Base-by-base conservation (phyloP, 2,888 invertebrate genomes). In the Pachycephus smyrnensis region DNA sequence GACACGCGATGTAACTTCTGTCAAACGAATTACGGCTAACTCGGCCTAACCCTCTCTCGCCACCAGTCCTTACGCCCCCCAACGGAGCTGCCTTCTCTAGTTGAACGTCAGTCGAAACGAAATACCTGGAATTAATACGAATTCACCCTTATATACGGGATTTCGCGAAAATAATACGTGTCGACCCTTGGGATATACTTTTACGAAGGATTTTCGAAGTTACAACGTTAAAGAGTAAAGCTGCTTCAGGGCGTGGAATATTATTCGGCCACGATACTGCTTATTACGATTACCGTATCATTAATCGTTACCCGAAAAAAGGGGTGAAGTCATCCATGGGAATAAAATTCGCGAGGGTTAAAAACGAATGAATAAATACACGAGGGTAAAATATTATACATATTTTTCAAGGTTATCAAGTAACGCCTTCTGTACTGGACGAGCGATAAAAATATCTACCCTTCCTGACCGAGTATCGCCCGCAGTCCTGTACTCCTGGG, bases 1-100 rank as follows among this genome's bases (percentile, higher is more conserved):
- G 75, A 77, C 55, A 79, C 75, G 73, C 30, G 75, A 75, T 73
- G 75, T 73, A 68, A 36, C 40, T 32, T 68, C 74, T 76, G 73
- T 75, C 77, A 77, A 68, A 68, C 76, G 75, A 79, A 75, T 77
- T 75, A 77, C 73, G 68, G 79, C 73, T 77, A 76, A 80, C 80
- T 76, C 37, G 68, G 74, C 73, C 36, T 32, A 75, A 76, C 74
- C 68, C 55, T 33, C 23, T 32, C 71, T 30, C 71, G 30, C 31
- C n/a, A 32, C 32, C 31, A 69, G 1, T n/a, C n/a, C n/a, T n/a
- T n/a, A n/a, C n/a, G 30, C 73, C 73, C 32, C 73, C n/a, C 31
- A n/a, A n/a, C n/a, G 73, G 73, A 31, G 73, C n/a, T 31, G 6
- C 32, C 3, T 31, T 23, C 6, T 71, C 30, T 1, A 74, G 37